Evolutionary conservation across 1,140 invertebrate genomes (phyloP).

Genomic region (Mylabris phalerata): DNA sequence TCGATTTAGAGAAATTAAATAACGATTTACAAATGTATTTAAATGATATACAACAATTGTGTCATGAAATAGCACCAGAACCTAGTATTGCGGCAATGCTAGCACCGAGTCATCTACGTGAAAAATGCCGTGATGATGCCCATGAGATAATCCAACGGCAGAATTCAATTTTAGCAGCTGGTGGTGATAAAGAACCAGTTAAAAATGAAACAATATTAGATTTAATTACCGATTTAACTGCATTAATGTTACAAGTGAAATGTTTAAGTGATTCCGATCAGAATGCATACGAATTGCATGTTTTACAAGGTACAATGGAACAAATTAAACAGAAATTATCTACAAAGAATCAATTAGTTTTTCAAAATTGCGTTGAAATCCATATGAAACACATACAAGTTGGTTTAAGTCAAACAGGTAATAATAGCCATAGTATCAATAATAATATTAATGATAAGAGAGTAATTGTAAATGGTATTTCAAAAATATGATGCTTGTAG

Average conservation of each 20-base stretch:
- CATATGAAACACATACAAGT: slow-evolving; percentile 89
- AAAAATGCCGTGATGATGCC: slow-evolving; percentile 81
- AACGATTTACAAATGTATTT: slow-evolving; percentile 79
- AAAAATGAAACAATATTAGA: slow-evolving; percentile 60
- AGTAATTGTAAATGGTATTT: slow-evolving; percentile 3
- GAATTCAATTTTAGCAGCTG: slow-evolving; percentile 53
- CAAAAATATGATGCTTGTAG: slow-evolving; percentile 4
- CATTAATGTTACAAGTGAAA: slow-evolving; percentile 88
- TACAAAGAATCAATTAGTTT: slow-evolving; percentile 70
- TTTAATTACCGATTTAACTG: slow-evolving; percentile 81
- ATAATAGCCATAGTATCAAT: too few relatives aligned
- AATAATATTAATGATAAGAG: slow-evolving; percentile 2
- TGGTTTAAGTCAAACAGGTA: slow-evolving; percentile 51
- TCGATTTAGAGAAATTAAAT: slow-evolving; percentile 90
- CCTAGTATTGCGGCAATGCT: slow-evolving; percentile 81
- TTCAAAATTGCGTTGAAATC: slow-evolving; percentile 86
- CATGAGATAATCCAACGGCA: slow-evolving; percentile 71
- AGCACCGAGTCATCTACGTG: slow-evolving; percentile 77
- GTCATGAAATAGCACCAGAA: slow-evolving; percentile 81
- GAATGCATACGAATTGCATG: slow-evolving; percentile 86
- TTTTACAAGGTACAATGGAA: slow-evolving; percentile 85
- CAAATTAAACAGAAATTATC: slow-evolving; percentile 78
- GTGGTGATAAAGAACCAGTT: slow-evolving; percentile 46
- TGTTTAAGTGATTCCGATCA: slow-evolving; percentile 83
- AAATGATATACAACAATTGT: slow-evolving; percentile 75